These are phyloP conservation scores for Champsocephalus gunnari DNA, from an alignment of 2,797 vertebrate genomes.

Conservation along the genomic window DNA sequence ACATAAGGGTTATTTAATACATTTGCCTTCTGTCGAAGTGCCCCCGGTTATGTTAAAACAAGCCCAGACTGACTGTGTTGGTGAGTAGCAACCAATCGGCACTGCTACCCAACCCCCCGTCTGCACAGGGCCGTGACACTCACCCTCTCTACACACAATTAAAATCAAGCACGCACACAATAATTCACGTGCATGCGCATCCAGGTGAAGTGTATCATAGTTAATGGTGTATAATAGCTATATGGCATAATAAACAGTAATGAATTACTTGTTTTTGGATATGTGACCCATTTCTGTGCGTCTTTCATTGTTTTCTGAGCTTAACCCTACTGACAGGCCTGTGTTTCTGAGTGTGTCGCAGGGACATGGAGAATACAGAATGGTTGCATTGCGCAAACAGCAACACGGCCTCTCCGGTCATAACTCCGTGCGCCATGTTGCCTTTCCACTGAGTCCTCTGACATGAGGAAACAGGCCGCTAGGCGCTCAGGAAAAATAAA, in stretches of 20 bases:
- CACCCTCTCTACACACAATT: slow-evolving; percentile 48
- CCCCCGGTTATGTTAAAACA: slow-evolving; percentile 88
- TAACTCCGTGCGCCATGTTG: slow-evolving; percentile 79
- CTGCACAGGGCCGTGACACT: slow-evolving; percentile 82
- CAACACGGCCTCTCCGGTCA: slow-evolving; percentile 68
- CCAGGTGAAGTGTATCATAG: slow-evolving; percentile 69
- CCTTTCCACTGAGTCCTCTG: slow-evolving; percentile 51
- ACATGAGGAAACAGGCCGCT: slow-evolving; percentile 75
- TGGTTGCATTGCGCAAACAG: slow-evolving; percentile 35
- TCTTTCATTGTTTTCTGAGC: slow-evolving; percentile 12
- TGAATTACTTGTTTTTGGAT: neutral
- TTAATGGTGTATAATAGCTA: neutral
- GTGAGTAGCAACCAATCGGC: slow-evolving; percentile 86
- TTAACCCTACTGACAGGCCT: neutral
- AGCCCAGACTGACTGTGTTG: slow-evolving; percentile 84
- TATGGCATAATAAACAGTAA: neutral
- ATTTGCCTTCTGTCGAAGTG: slow-evolving; percentile 85
- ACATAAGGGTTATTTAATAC: slow-evolving; percentile 81
- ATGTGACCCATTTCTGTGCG: neutral
- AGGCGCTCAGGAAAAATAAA: slow-evolving; percentile 49
- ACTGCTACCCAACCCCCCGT: slow-evolving; percentile 85
- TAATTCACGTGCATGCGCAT: slow-evolving; percentile 13
- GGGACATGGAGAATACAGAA: slow-evolving; percentile 16
- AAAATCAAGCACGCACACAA: slow-evolving; percentile 14
- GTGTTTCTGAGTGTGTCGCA: neutral